A percentile compares a stretch with the other conserved stretches of the same genome.
phyloP scores from a whole-genome alignment of 2,113 vertebrate species.

The Tretioscincus oriximinensis region DNA sequence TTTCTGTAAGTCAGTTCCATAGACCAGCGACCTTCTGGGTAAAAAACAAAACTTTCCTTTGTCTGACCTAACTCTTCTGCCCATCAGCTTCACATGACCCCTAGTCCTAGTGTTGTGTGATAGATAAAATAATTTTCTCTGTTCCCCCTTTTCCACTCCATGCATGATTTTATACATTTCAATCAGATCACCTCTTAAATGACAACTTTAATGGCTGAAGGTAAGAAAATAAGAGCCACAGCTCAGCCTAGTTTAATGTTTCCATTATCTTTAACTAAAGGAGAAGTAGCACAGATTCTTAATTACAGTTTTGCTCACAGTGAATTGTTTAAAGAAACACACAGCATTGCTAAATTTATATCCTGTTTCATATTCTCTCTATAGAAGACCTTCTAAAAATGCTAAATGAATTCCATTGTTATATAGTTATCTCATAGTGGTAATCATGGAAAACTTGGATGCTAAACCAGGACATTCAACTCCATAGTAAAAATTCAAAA shows the following conservation, averaged over 20 bases:
- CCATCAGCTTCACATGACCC: no score
- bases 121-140: no score
- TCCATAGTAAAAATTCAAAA: slow-evolving; percentile 1
- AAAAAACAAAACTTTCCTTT: no score
- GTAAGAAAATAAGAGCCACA: neutral
- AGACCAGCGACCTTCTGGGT: no score
- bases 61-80: no score
- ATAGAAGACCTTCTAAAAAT: neutral
- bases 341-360: neutral
- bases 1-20: no score
- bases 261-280: neutral
- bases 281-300: neutral
- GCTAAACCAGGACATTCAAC: slow-evolving; percentile 4
- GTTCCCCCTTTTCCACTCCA: no score
- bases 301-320: neutral
- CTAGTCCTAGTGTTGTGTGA: no score
- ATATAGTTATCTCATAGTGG: neutral
- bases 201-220: no score
- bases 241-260: neutral
- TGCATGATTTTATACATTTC: no score
- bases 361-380: neutral
- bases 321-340: neutral
- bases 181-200: no score
- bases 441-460: neutral
- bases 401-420: neutral